Conservation (phyloP, 2,797 vertebrate genomes). For the Enteromius paludinosus region DNA sequence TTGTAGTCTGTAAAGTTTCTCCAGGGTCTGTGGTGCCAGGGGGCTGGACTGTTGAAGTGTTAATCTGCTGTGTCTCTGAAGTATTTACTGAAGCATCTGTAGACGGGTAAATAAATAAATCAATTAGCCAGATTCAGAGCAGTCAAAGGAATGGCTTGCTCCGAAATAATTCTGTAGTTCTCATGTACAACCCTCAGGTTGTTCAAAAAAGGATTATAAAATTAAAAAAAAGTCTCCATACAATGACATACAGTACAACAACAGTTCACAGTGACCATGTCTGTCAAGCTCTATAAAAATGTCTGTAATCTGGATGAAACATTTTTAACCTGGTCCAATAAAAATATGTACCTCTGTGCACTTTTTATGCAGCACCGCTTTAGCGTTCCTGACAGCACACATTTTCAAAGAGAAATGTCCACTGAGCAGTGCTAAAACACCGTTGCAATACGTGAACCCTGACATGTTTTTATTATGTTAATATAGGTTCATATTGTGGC, state of each 20-base stretch:
- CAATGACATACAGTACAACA: not conserved
- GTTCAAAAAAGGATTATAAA: not conserved
- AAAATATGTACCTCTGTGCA: too few relatives aligned
- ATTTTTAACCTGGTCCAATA: too few relatives aligned
- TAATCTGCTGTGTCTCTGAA: not conserved
- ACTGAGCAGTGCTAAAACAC: too few relatives aligned
- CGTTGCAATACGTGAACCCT: too few relatives aligned
- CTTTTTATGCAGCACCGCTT: too few relatives aligned
- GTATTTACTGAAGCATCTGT: not conserved
- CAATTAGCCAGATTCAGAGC: not conserved
- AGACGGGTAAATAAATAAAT: not conserved
- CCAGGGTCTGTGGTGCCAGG: not conserved
- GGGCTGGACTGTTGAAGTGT: not conserved
- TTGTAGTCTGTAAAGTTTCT: slow-evolving; percentile 10
- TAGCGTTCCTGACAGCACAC: too few relatives aligned
- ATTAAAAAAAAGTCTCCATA: not conserved
- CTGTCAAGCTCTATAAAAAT: not conserved
- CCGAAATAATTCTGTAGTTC: not conserved
- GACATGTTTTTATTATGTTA: too few relatives aligned
- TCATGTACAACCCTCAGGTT: not conserved
- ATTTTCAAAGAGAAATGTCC: too few relatives aligned
- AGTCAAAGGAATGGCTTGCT: not conserved
- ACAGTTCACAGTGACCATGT: not conserved
- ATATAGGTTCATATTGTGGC: too few relatives aligned
- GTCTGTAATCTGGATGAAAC: not conserved